phyloP scores from a whole-genome alignment of 2,113 vertebrate species.

The Colaptes auratus region DNA sequence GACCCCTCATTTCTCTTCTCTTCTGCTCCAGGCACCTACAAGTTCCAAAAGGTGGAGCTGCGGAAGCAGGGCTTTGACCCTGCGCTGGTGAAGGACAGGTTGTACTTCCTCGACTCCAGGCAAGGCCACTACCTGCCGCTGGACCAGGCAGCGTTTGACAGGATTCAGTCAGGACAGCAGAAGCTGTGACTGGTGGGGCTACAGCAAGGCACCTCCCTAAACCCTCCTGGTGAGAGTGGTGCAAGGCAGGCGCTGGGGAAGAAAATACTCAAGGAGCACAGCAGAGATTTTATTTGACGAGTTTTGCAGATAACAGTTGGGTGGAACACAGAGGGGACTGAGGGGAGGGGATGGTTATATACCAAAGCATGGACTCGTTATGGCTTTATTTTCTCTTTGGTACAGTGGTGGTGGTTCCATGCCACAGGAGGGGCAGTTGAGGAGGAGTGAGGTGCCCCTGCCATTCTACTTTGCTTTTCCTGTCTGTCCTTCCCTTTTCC shows the following conservation, averaged over 20 bases:
- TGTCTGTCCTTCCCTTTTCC: not conserved
- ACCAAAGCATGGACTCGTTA: slow-evolving; percentile 68
- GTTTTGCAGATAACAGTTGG: not conserved
- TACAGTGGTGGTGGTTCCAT: not conserved
- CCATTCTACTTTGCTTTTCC: slow-evolving; percentile 7
- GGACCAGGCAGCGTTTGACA: slow-evolving; percentile 77
- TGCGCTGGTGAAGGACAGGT: slow-evolving; percentile 79
- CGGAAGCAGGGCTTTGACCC: slow-evolving; percentile 90
- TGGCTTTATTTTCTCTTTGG: slow-evolving; percentile 66
- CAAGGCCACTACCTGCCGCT: slow-evolving; percentile 83
- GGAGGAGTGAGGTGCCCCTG: not conserved
- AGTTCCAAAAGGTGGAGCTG: slow-evolving; percentile 93
- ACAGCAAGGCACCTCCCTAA: not conserved
- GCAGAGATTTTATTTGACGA: not conserved
- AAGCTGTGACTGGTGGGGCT: slow-evolving; percentile 80
- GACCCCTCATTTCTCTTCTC: not conserved
- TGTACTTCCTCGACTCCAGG: slow-evolving; percentile 90
- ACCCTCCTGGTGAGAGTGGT: not conserved
- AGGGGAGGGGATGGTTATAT: slow-evolving; percentile 22
- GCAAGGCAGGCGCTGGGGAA: not conserved
- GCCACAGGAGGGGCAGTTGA: not conserved
- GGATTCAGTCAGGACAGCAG: slow-evolving; percentile 87
- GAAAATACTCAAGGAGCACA: not conserved
- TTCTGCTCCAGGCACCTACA: slow-evolving; percentile 87
- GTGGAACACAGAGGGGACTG: not conserved